phyloP scores from a whole-genome alignment of 2,888 invertebrate genomes.

The Leptura quadrifasciata region DNA sequence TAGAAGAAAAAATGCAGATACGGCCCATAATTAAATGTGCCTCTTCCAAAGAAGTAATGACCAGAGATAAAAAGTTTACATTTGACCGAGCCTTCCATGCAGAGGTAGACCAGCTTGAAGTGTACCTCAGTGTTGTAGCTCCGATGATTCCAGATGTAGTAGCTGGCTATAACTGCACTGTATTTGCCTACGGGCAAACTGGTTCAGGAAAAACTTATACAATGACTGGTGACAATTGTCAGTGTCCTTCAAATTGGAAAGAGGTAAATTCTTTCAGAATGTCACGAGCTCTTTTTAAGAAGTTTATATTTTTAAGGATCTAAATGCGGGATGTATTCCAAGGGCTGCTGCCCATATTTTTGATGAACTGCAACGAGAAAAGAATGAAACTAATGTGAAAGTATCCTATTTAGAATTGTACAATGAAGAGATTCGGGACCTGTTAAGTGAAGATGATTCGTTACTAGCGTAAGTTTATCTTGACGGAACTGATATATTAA shows the following conservation, averaged over 20 bases:
- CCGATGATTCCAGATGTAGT: constrained; percentile 95
- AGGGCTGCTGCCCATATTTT: constrained; percentile 93
- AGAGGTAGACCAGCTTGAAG: constrained; percentile 88
- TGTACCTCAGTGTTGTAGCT: constrained; percentile 91
- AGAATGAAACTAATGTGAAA: constrained; percentile 88
- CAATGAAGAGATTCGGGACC: constrained; percentile 96
- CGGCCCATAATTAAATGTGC: constrained; percentile 51
- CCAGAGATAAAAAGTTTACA: constrained; percentile 81
- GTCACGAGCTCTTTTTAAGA: constrained; percentile 28
- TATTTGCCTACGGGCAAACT: constrained; percentile 97
- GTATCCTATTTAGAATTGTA: constrained; percentile 97
- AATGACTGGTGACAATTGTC: constrained; percentile 84
- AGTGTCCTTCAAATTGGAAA: constrained; percentile 53
- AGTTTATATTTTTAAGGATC: constrained; percentile 79
- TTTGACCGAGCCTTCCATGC: constrained; percentile 92
- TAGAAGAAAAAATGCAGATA: constrained; percentile 53
- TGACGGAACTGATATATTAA: too few relatives aligned
- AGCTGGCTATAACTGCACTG: constrained; percentile 97
- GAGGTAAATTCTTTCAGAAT: constrained; percentile 36
- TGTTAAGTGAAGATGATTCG: constrained; percentile 79
- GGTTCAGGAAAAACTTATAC: constrained; percentile 98
- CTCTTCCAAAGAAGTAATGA: constrained; percentile 54
- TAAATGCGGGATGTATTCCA: constrained; percentile 93
- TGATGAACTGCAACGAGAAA: constrained; percentile 83
- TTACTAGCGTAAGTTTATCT: constrained; percentile 50